phyloP scores from a whole-genome alignment of 2,888 invertebrate genomes.

The Drosophila atripex region DNA sequence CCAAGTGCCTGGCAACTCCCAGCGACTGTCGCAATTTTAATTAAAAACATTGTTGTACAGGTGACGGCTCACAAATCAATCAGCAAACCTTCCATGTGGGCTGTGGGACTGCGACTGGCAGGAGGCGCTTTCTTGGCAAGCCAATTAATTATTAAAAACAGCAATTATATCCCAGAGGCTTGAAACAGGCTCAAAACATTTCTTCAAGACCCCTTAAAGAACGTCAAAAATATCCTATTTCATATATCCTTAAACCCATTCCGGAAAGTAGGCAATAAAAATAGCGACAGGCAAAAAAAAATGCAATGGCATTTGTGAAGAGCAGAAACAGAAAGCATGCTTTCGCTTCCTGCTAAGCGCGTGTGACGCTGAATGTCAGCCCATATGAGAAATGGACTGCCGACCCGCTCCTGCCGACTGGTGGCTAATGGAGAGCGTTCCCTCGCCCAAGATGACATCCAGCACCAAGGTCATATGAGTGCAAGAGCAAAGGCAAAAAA shows the following conservation, averaged over 20 bases:
- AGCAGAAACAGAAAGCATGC: constrained; percentile 15
- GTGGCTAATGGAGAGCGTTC: constrained; percentile 37
- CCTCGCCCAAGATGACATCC: constrained; percentile 36
- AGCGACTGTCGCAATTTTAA: constrained; percentile 32
- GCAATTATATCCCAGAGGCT: constrained; percentile 7
- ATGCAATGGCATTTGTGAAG: background rate
- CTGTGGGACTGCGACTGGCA: background rate
- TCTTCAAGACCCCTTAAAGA: background rate
- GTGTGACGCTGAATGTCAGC: constrained; percentile 32
- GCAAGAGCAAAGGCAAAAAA: constrained; percentile 39
- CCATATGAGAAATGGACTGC: constrained; percentile 22
- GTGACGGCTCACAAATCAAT: constrained; percentile 34
- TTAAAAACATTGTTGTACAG: constrained; percentile 19
- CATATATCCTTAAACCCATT: background rate
- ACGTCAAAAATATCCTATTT: background rate
- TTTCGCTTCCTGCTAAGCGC: constrained; percentile 6
- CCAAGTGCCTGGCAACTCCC: background rate
- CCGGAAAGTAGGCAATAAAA: no score
- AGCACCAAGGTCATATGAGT: constrained; percentile 57
- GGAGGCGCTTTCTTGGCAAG: background rate
- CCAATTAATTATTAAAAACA: constrained; percentile 6
- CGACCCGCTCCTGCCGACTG: constrained; percentile 21
- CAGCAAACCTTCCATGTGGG: constrained; percentile 8
- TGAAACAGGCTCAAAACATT: background rate
- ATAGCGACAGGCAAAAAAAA: no score